These are phyloP conservation scores for Holacanthus passer DNA, from an alignment of 2,113 vertebrate genomes.

Conservation along the genomic window DNA sequence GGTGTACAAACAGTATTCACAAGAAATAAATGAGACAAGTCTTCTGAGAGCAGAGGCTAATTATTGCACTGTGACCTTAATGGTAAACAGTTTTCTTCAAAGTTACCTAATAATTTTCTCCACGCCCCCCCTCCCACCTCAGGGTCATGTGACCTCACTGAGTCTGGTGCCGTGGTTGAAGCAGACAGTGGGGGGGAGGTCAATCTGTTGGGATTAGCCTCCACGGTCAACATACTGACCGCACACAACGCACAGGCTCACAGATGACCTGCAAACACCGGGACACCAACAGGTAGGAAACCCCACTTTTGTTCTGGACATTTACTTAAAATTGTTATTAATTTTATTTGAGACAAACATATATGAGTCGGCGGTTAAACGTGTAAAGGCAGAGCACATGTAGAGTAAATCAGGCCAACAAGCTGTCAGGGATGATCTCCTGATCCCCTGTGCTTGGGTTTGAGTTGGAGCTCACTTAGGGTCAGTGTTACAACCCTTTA, in stretches of 20 bases:
- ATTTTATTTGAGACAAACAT: not conserved
- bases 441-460: constrained; percentile 68
- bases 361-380: not conserved
- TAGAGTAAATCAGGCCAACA: constrained; percentile 28
- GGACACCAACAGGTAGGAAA: constrained; percentile 58
- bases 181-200: constrained; percentile 18
- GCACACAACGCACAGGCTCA: not conserved
- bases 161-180: constrained; percentile 49
- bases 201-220: constrained; percentile 76
- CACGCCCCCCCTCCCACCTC: not conserved
- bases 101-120: constrained; percentile 8
- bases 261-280: constrained; percentile 41
- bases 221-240: constrained; percentile 24
- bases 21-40: not conserved
- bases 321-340: not conserved
- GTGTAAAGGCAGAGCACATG: constrained; percentile 13
- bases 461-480: constrained; percentile 24
- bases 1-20: not conserved
- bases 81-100: not conserved
- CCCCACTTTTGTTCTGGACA: not conserved
- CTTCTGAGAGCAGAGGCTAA: not conserved
- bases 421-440: constrained; percentile 70
- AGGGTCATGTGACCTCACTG: constrained; percentile 70
- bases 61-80: not conserved
- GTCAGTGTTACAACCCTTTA: constrained; percentile 38